Evolutionary conservation across 2,888 invertebrate species (phyloP), one percentile per base, ranked within the genome.

Genomic region (Archips xylosteana): DNA sequence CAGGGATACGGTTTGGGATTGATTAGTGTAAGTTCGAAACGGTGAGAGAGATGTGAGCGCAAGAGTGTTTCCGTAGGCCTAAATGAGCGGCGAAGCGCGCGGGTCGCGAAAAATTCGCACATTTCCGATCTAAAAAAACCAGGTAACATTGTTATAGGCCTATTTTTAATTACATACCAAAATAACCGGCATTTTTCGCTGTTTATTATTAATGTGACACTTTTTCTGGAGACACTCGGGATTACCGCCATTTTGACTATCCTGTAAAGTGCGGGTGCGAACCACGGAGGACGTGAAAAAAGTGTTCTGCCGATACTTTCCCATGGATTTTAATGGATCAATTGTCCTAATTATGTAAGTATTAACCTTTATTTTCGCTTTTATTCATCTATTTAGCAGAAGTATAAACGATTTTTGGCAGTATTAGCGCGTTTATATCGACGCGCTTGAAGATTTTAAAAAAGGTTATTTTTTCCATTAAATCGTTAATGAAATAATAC

Each of bases 131-230:
- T 76, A 75, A 80, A 81, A 78, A 81, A 81, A 78, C 82, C 92
- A 87, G 90, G 92, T 92, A 93, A 93, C 92, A 94, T 90, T 93
- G 92, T 86, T 92, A 88, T 94, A 94, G 93, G 93, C 93, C 93
- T 91, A 92, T 91, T 92, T 91, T 85, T 83, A 83, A 80, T 78
- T 83, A 79, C 77, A 64, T 71, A 76, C 62, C 75, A 83, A 81
- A 78, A 70, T 76, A 77, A 70, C 76, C 78, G n/a, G 54, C 75
- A 82, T 83, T 81, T 81, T 72, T 42, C 78, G 60, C 63, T 83
- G 80, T 85, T 80, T 83, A 73, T 49, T 81, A 83, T 86, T 90
- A 84, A 85, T 76, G 76, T 70, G 32, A 76, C 71, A 78, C 84
- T 90, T 87, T 82, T 34, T 42, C 59, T 67, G 81, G 84, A 85